Conservation (phyloP, 2,113 vertebrate species). For the Oryzias woworae region DNA sequence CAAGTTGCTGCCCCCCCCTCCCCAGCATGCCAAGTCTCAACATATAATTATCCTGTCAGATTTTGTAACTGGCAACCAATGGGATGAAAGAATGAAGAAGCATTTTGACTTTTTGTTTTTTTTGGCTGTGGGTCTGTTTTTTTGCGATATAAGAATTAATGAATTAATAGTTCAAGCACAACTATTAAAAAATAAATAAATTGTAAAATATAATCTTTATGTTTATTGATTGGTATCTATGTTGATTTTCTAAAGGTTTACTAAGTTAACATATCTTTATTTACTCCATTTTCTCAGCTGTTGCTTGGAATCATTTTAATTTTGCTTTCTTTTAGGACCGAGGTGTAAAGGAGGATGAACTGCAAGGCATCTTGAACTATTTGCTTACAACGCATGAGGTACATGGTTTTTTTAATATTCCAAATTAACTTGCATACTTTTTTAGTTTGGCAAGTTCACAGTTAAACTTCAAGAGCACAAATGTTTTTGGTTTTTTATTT, state of each 20-base stretch:
- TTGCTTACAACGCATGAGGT: conserved; percentile 97
- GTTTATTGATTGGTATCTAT: background rate
- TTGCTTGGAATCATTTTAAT: background rate
- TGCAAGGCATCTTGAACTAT: conserved; percentile 97
- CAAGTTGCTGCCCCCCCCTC: conserved; percentile 5
- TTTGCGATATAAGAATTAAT: conserved; percentile 4
- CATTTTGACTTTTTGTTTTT: background rate
- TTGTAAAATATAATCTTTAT: background rate
- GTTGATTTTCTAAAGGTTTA: background rate
- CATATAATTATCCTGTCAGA: conserved; percentile 16
- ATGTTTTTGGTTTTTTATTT: conserved; percentile 12
- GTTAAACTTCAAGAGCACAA: conserved; percentile 19
- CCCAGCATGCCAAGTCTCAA: conserved; percentile 5
- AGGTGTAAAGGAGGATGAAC: conserved; percentile 97
- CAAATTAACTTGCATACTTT: conserved; percentile 2
- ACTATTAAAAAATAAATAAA: background rate
- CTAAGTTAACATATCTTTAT: background rate
- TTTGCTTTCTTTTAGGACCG: conserved; percentile 80
- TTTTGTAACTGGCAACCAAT: background rate
- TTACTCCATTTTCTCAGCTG: background rate
- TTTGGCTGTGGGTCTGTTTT: background rate
- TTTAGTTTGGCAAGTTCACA: conserved; percentile 13
- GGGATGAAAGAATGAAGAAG: background rate
- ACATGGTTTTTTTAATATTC: conserved; percentile 22
- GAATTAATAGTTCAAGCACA: background rate